Evolutionary conservation across 2,888 invertebrate species (phyloP).

Genomic region (Nasonovia ribisnigri): DNA sequence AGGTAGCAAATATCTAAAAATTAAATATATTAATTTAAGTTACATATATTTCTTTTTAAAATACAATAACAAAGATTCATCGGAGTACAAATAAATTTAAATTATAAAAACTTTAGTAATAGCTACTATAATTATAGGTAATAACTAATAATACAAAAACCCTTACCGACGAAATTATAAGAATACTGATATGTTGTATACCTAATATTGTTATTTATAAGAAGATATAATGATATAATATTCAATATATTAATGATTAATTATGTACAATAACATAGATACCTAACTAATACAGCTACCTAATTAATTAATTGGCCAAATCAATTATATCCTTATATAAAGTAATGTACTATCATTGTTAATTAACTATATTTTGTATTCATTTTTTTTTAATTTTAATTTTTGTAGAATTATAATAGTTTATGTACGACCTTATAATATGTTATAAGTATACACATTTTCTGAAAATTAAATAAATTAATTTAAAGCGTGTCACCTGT

Average conservation of each 20-base stretch:
- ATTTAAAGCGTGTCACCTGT: not conserved
- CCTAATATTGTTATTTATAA: no score
- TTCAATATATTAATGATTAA: no score
- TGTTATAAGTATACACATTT: not conserved
- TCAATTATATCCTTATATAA: not conserved
- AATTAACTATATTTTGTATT: not conserved
- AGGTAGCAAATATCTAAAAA: not conserved
- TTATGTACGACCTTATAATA: not conserved
- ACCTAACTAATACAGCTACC: no score
- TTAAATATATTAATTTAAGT: not conserved
- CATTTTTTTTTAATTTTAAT: not conserved
- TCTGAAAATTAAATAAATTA: not conserved
- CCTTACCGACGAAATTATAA: no score
- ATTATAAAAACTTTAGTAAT: no score
- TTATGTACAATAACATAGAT: no score
- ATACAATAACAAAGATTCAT: not conserved
- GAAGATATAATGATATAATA: no score
- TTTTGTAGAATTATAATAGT: not conserved
- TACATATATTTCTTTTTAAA: not conserved
- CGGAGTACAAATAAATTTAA: not conserved
- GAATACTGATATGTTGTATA: no score
- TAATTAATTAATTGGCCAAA: not conserved
- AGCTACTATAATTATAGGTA: no score
- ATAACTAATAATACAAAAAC: no score
- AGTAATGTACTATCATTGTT: not conserved